A percentile compares a stretch with the other conserved stretches of the same genome.
phyloP scores from a whole-genome alignment of 2,113 vertebrate species.

The Pelodiscus sinensis region DNA sequence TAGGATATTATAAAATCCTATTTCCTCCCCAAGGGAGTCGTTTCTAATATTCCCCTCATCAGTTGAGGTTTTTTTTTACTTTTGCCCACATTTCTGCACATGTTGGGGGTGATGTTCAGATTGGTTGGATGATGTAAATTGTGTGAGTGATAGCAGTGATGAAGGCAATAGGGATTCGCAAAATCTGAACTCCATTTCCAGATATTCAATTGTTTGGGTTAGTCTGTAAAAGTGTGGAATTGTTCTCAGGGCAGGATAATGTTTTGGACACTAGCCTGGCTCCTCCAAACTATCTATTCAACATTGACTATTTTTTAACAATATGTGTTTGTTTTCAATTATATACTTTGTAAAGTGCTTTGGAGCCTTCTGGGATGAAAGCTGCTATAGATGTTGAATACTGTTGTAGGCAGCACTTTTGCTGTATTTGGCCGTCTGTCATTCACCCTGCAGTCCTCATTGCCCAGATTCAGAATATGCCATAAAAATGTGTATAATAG shows the following conservation, averaged over 20 bases:
- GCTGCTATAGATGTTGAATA: not conserved
- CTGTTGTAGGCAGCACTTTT: not conserved
- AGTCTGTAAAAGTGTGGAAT: not conserved
- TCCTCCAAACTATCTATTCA: conserved; percentile 20
- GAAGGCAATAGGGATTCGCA: not conserved
- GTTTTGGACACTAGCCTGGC: not conserved
- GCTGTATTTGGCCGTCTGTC: not conserved
- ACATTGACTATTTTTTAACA: not conserved
- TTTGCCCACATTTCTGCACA: not conserved
- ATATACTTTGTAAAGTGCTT: not conserved
- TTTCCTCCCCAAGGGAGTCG: conserved; percentile 12
- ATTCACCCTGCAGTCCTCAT: not conserved
- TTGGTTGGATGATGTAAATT: not conserved
- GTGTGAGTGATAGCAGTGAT: not conserved
- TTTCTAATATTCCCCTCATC: not conserved
- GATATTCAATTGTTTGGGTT: not conserved
- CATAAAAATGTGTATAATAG: not conserved
- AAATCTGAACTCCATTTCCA: not conserved
- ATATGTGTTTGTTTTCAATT: not conserved
- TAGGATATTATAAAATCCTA: not conserved
- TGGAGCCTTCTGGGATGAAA: not conserved
- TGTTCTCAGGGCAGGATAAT: not conserved
- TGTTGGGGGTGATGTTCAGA: not conserved
- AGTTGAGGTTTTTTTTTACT: not conserved
- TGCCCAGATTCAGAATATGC: not conserved